Base-by-base conservation (phyloP, 2,888 invertebrate species). In the Papilio demoleus region DNA sequence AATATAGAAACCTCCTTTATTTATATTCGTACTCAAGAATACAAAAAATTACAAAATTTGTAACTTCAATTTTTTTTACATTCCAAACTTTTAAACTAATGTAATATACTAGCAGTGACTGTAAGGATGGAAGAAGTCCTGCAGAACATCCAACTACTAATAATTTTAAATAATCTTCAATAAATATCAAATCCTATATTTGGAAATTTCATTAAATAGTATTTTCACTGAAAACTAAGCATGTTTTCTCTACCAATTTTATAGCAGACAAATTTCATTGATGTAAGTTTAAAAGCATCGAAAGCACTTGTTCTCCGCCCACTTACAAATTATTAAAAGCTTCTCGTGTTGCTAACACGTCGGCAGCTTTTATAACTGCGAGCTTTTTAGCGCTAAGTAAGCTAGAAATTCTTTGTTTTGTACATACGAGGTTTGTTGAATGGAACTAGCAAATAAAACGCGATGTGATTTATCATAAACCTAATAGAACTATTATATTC, bases 301-400 rank as follows among this genome's bases (percentile, higher is more conserved):
- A 64, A 53, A 24, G 53, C 53, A 53, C 64, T 64, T 50, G 53
- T 56, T 38, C 64, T 38, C 53, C 50, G 36, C 50, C 64, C 53
- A 64, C 64, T 64, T 64, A 40, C 24, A 64, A 64, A 64, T 64
- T 64, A 64, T 64, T 64, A 64, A 64, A 64, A 50, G 64, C 64
- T 64, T 64, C 64, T 64, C 38, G 64, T 64, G 64, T 64, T 64
- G 64, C 64, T 53, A 64, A 64, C 64, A 64, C 64, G 64, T 64
- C 40, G 40, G 64, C 53, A 24, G 64, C 64, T 64, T 64, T 64
- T 64, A 64, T 53, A 53, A 40, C 53, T 17, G 64, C 64, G 27
- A 50, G 63, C 64, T 64, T 64, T 64, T 53, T 53, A 12, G n/a
- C 11, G 40, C 64, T 53, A 56, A 64, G 64, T 64, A 64, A 64